These are phyloP conservation scores for Hypercompe scribonia DNA, from an alignment of 2,888 invertebrate genomes.

Conservation along the genomic window DNA sequence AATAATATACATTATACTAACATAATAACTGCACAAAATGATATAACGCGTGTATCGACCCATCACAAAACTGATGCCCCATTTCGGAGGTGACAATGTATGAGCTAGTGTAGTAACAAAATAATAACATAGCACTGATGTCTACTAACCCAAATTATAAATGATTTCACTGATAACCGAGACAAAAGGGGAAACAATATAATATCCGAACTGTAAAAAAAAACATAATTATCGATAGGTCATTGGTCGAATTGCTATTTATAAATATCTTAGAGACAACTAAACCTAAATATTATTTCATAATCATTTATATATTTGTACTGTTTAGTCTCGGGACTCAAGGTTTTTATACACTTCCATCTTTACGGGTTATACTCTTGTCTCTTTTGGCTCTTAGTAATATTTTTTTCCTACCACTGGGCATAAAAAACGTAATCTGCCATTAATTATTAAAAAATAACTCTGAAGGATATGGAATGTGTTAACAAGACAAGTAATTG, in stretches of 20 bases:
- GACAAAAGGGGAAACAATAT: constrained; percentile 76
- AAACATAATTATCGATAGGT: constrained; percentile 72
- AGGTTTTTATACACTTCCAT: not conserved
- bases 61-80: constrained; percentile 12
- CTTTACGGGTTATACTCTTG: not conserved
- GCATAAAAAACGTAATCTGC: constrained; percentile 4
- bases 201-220: constrained; percentile 68
- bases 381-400: not conserved
- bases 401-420: not conserved
- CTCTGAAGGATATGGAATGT: constrained; percentile 19
- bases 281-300: constrained; percentile 41
- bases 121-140: constrained; percentile 61
- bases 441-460: constrained; percentile 1
- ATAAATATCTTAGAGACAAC: constrained; percentile 47
- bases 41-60: not conserved
- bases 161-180: constrained; percentile 72
- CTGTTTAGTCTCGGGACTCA: not conserved
- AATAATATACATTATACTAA: not conserved
- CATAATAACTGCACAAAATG: not conserved
- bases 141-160: constrained; percentile 74
- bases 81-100: constrained; percentile 33
- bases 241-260: constrained; percentile 73
- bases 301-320: constrained; percentile 29
- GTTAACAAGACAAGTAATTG: constrained; percentile 31
- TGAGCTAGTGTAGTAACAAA: constrained; percentile 44